Conservation (phyloP, 2,113 vertebrate species). For the Pandion haliaetus region DNA sequence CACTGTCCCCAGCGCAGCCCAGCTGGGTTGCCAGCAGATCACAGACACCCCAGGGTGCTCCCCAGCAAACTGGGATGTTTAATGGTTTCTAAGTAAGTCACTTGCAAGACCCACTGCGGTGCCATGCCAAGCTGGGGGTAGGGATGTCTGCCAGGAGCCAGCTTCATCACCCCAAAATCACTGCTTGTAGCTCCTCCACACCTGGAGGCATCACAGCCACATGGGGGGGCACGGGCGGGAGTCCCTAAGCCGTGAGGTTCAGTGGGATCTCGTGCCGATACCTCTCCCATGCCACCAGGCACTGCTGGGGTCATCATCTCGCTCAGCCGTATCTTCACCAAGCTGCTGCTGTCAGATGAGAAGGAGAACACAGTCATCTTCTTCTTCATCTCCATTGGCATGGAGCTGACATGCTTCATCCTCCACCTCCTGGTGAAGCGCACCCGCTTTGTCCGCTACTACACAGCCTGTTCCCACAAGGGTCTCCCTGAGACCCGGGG, state of each 20-base stretch:
- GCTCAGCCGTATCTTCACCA: conserved; percentile 95
- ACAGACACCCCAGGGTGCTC: background rate
- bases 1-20: background rate
- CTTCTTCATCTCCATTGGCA: conserved; percentile 91
- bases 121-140: background rate
- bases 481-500: conserved; percentile 53
- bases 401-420: conserved; percentile 93
- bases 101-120: background rate
- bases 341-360: conserved; percentile 88
- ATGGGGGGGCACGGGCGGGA: accelerated
- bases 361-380: conserved; percentile 94
- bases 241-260: background rate
- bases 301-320: conserved; percentile 96
- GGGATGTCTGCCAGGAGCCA: background rate
- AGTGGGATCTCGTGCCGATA: accelerated
- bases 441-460: conserved; percentile 86
- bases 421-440: conserved; percentile 90
- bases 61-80: background rate
- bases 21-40: background rate
- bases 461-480: conserved; percentile 76
- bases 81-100: background rate
- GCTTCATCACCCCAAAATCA: background rate
- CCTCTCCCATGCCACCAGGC: conserved; percentile 69
- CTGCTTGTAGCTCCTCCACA: background rate
- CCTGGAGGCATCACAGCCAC: accelerated